A percentile compares a stretch with the other conserved stretches of the same genome.
These are phyloP conservation scores for Hemicordylus capensis DNA, from an alignment of 2,113 vertebrate genomes.

Conservation along the genomic window DNA sequence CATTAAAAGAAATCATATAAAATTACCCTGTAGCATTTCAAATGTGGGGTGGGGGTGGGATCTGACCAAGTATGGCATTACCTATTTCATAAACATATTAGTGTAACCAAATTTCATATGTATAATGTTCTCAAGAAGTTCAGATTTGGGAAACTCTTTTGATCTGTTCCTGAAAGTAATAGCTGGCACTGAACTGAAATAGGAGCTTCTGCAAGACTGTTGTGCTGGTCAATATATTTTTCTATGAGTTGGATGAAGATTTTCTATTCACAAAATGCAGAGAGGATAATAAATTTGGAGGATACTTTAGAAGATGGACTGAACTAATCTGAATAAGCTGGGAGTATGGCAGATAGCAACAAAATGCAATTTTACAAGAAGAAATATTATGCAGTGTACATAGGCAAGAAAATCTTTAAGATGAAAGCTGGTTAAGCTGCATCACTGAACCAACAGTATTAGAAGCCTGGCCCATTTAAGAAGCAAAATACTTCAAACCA, in stretches of 20 bases:
- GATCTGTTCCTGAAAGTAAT: neutral
- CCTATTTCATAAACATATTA: neutral
- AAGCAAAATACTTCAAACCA: no score
- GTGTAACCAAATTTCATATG: neutral
- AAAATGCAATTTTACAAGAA: conserved; percentile 1
- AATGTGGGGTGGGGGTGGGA: no score
- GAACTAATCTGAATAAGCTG: neutral
- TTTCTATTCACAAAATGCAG: neutral
- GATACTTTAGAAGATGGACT: neutral
- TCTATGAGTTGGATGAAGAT: neutral
- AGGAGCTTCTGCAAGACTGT: neutral
- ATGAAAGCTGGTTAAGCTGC: neutral
- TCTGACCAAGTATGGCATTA: neutral
- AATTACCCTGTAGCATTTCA: neutral
- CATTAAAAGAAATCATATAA: neutral
- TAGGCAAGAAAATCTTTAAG: neutral
- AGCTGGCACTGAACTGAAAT: neutral
- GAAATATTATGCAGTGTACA: neutral
- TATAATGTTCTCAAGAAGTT: neutral
- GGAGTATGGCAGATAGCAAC: neutral
- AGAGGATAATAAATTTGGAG: neutral
- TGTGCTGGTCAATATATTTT: neutral
- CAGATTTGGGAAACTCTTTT: neutral
- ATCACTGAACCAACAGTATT: no score
- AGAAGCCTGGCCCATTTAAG: no score